Percentiles rank a stretch among this genome's conserved stretches.
Conservation (phyloP, 1,140 invertebrate species). For the Rhynchophorus ferrugineus region DNA sequence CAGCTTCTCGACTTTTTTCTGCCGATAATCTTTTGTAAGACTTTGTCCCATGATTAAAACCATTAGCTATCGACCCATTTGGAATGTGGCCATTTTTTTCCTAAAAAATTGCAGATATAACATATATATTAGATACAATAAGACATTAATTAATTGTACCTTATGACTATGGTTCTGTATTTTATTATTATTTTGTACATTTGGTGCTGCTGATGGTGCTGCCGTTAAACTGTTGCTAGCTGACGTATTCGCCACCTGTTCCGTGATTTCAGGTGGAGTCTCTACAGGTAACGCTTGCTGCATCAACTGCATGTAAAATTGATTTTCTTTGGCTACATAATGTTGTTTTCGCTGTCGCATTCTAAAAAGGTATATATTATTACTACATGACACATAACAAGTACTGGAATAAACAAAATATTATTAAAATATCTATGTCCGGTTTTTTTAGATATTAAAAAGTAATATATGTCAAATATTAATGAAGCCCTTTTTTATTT, state of each 20-base stretch:
- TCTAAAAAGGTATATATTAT: conserved; percentile 40
- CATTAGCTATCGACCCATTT: conserved; percentile 34
- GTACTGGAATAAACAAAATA: too few species aligned
- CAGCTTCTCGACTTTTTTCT: conserved; percentile 36
- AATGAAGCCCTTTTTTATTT: too few species aligned
- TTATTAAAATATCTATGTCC: too few species aligned
- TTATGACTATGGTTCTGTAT: conserved; percentile 26
- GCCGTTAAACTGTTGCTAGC: conserved; percentile 9
- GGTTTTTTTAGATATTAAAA: too few species aligned
- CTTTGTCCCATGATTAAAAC: conserved; percentile 28
- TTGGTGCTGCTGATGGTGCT: conserved; percentile 16
- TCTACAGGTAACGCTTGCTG: conserved; percentile 81
- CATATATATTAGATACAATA: not conserved
- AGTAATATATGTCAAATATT: too few species aligned
- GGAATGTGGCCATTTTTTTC: conserved; percentile 38
- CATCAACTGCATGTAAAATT: conserved; percentile 89
- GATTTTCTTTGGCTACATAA: conserved; percentile 90
- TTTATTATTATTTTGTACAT: conserved; percentile 31
- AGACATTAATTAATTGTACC: conserved; percentile 8
- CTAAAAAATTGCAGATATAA: conserved; percentile 9
- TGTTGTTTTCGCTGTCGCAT: conserved; percentile 87
- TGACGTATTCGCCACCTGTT: conserved; percentile 32
- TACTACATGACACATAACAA: not conserved
- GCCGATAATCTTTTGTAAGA: conserved; percentile 34
- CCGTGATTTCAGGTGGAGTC: conserved; percentile 49